A percentile compares a stretch with the other conserved stretches of the same genome.
Evolutionary conservation across 1,140 invertebrate species (phyloP).

Genomic region (Apis laboriosa): DNA sequence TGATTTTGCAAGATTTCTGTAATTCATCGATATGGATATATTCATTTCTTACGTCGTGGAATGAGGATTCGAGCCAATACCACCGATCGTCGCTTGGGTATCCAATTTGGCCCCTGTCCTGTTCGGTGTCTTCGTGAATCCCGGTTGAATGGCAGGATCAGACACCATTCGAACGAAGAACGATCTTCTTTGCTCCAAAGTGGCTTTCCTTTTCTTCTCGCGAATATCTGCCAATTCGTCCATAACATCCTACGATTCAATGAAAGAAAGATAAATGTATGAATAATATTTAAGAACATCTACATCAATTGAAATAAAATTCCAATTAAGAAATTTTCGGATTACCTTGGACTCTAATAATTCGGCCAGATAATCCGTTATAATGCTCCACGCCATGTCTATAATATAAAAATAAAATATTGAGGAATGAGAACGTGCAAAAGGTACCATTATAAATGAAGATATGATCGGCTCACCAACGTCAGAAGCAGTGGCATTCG

Average conservation of each 20-base stretch:
- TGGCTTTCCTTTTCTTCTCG: conserved; percentile 86
- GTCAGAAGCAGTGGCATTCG: conserved; percentile 93
- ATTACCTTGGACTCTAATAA: conserved; percentile 85
- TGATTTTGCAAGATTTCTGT: background rate
- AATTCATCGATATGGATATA: background rate
- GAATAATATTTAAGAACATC: background rate
- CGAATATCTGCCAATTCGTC: conserved; percentile 86
- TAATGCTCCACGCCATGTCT: conserved; percentile 95
- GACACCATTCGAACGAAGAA: conserved; percentile 98
- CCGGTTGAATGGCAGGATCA: conserved; percentile 92
- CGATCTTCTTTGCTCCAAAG: conserved; percentile 93
- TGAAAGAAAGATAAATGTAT: background rate
- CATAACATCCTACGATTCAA: conserved; percentile 82
- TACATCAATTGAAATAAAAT: background rate
- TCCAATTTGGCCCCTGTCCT: conserved; percentile 75
- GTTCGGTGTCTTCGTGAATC: conserved; percentile 79
- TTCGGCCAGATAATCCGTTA: conserved; percentile 91
- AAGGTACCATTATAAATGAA: background rate
- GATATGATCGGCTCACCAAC: conserved; percentile 84
- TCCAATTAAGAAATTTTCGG: background rate
- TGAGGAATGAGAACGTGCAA: background rate
- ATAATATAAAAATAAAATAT: conserved; percentile 61
- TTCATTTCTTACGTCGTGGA: conserved; percentile 36
- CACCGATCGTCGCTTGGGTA: conserved; percentile 76
- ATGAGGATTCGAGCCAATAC: conserved; percentile 66